Evolutionary conservation across 2,888 invertebrate species (phyloP).

Genomic region (Acanthopleura granulata): DNA sequence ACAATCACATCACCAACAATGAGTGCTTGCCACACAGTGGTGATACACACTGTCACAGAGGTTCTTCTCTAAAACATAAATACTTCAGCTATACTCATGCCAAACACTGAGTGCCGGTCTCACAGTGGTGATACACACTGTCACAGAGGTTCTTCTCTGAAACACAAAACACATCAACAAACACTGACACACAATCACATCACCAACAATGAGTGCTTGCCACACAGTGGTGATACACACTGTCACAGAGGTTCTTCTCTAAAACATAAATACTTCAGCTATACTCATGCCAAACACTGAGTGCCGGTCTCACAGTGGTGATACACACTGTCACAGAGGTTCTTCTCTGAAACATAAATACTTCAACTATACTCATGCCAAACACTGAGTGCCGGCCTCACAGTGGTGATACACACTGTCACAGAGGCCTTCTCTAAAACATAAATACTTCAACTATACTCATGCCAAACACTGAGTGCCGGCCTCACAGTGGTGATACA

Average conservation of each 20-base stretch:
- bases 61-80: background rate
- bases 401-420: background rate
- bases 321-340: background rate
- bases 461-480: background rate
- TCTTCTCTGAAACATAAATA: no score
- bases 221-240: background rate
- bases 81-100: no score
- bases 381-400: background rate
- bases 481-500: background rate
- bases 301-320: background rate
- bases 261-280: no score
- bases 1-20: background rate
- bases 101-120: background rate
- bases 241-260: background rate
- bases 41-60: conserved; percentile 1
- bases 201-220: background rate
- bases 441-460: no score
- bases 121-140: background rate
- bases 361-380: no score
- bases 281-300: background rate
- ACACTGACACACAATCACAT: no score
- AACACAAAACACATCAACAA: no score
- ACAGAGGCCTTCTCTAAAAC: background rate
- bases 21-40: background rate
- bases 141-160: background rate